A percentile compares a stretch with the other conserved stretches of the same genome.
Conservation (phyloP, 2,888 invertebrate species). For the Drosophila neonasuta region DNA sequence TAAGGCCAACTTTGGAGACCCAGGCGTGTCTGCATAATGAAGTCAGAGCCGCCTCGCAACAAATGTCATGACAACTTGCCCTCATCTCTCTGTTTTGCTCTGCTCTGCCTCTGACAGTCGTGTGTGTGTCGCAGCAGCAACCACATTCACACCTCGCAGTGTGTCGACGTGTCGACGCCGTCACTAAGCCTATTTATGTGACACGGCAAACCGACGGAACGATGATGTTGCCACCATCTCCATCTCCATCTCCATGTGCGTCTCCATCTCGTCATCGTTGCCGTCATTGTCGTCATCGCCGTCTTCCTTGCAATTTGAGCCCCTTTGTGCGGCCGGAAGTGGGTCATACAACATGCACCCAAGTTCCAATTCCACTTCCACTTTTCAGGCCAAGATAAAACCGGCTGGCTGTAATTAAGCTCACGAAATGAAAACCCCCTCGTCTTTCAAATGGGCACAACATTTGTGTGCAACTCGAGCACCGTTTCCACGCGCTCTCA, state of each 20-base stretch:
- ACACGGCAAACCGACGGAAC: conserved; percentile 35
- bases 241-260: not conserved
- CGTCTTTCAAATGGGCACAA: conserved; percentile 57
- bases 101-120: conserved; percentile 15
- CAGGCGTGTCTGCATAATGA: conserved; percentile 64
- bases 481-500: conserved; percentile 21
- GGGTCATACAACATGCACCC: conserved; percentile 71
- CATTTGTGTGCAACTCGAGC: conserved; percentile 66
- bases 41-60: conserved; percentile 46
- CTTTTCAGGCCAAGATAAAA: conserved; percentile 61
- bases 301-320: conserved; percentile 58
- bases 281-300: conserved; percentile 26
- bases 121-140: conserved; percentile 28
- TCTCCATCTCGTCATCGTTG: conserved; percentile 4
- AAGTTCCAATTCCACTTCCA: conserved; percentile 43
- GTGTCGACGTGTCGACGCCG: conserved; percentile 21
- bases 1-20: conserved; percentile 67
- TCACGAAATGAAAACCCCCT: conserved; percentile 37
- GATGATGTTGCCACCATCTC: conserved; percentile 11
- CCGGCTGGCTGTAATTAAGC: conserved; percentile 67
- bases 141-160: conserved; percentile 63
- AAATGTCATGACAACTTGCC: conserved; percentile 73
- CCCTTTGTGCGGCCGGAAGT: conserved; percentile 72
- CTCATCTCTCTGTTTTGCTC: not conserved
- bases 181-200: conserved; percentile 63